phyloP scores from a whole-genome alignment of 1,140 invertebrate species.

The Streblospio benedicti region DNA sequence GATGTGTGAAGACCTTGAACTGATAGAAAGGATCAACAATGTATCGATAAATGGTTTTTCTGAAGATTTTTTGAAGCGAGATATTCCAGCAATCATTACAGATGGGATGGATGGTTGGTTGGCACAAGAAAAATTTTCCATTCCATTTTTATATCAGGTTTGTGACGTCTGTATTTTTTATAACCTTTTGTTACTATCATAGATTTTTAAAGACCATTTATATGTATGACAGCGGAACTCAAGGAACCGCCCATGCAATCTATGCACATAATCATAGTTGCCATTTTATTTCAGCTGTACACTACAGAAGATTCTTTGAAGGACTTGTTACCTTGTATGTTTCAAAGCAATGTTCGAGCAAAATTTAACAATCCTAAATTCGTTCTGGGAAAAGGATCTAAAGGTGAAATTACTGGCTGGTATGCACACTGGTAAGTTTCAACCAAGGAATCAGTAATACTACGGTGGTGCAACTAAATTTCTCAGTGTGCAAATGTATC shows the following conservation, averaged over 20 bases:
- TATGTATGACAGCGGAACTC: too few relatives aligned
- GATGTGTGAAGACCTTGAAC: conserved; percentile 57
- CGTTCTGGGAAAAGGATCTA: conserved; percentile 58
- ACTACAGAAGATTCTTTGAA: conserved; percentile 27
- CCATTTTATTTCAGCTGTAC: conserved; percentile 49
- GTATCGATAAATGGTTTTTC: conserved; percentile 57
- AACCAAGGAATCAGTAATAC: too few relatives aligned
- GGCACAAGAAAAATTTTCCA: conserved; percentile 59
- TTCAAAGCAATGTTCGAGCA: conserved; percentile 58
- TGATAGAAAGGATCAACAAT: conserved; percentile 56
- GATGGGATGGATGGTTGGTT: conserved; percentile 64
- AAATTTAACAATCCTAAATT: conserved; percentile 56
- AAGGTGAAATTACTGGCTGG: conserved; percentile 61
- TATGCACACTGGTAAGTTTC: conserved; percentile 64
- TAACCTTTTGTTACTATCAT: neutral
- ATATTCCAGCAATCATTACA: conserved; percentile 63
- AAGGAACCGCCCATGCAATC: too few relatives aligned
- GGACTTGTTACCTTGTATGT: conserved; percentile 50
- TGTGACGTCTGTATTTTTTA: neutral
- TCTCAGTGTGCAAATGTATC: too few relatives aligned
- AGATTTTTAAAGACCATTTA: conserved; percentile 31
- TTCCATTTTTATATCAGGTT: conserved; percentile 60
- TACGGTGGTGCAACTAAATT: too few relatives aligned
- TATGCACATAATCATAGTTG: too few relatives aligned
- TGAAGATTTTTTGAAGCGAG: conserved; percentile 59